Evolutionary conservation across 2,888 invertebrate species (phyloP).

Genomic region (Pristionchus entomophagus): DNA sequence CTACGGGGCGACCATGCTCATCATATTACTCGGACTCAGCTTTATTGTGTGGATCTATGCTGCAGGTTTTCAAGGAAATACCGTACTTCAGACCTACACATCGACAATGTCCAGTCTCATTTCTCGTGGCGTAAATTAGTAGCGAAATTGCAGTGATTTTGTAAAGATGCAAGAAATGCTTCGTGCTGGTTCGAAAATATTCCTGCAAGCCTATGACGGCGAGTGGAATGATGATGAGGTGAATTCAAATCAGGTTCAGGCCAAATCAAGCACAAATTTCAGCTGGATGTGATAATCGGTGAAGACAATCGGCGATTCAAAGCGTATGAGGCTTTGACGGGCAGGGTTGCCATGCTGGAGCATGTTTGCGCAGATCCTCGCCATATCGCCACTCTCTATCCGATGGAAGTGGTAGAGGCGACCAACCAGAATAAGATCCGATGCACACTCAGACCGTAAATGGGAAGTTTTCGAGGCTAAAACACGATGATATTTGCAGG

Average conservation of each 20-base stretch:
- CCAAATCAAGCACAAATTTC: neutral
- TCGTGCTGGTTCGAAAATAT: slow-evolving; percentile 18
- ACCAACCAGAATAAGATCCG: slow-evolving; percentile 33
- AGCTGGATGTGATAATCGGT: neutral
- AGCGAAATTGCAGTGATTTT: neutral
- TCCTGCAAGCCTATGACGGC: neutral
- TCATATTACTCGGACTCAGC: neutral
- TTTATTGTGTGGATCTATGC: neutral
- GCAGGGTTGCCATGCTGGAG: neutral
- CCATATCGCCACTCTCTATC: slow-evolving; percentile 1
- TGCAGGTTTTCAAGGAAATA: slow-evolving; percentile 8
- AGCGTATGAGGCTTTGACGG: neutral
- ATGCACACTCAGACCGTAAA: slow-evolving; percentile 18
- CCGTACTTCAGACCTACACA: slow-evolving; percentile 9
- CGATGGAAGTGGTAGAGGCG: slow-evolving; percentile 15
- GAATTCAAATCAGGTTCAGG: no score
- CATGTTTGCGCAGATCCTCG: neutral
- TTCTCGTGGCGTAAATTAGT: neutral
- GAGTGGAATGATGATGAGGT: slow-evolving; percentile 22
- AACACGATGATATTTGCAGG: neutral
- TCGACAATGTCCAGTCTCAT: neutral
- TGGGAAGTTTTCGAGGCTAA: no score
- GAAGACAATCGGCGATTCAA: neutral
- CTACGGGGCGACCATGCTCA: neutral
- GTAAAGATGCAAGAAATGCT: neutral